These are phyloP conservation scores for Chrysodeixis includens DNA, from an alignment of 2,888 invertebrate species.

Conservation along the genomic window DNA sequence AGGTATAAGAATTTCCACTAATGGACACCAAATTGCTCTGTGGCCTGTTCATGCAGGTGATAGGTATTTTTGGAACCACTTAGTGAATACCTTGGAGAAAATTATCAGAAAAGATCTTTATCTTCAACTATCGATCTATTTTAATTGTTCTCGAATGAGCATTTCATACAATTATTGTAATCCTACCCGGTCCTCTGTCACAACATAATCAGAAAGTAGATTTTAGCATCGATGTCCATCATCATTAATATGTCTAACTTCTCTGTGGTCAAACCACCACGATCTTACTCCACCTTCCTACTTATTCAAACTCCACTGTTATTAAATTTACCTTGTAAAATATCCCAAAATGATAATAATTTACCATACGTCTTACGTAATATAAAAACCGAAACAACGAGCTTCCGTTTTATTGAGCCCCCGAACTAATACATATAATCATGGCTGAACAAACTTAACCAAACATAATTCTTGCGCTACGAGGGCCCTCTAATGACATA, in stretches of 20 bases:
- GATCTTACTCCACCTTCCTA: background rate
- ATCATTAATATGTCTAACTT: no score
- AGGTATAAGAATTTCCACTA: background rate
- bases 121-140: no score
- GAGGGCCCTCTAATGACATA: conserved; percentile 69
- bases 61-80: no score
- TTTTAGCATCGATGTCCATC: no score
- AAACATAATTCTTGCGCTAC: conserved; percentile 76
- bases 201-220: no score
- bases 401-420: conserved; percentile 69
- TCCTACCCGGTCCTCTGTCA: no score
- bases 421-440: conserved; percentile 77
- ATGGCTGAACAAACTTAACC: conserved; percentile 78
- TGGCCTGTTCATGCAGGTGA: background rate
- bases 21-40: background rate
- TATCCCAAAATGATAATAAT: conserved; percentile 20
- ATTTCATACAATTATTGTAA: no score
- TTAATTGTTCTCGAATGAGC: no score
- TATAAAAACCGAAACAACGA: conserved; percentile 51
- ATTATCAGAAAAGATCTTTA: no score
- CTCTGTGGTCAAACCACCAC: background rate
- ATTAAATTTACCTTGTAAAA: background rate
- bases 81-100: no score
- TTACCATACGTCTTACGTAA: conserved; percentile 20
- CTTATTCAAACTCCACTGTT: background rate